Evolutionary conservation across 1,140 invertebrate genomes (phyloP).

Genomic region (Cotesia glomerata): DNA sequence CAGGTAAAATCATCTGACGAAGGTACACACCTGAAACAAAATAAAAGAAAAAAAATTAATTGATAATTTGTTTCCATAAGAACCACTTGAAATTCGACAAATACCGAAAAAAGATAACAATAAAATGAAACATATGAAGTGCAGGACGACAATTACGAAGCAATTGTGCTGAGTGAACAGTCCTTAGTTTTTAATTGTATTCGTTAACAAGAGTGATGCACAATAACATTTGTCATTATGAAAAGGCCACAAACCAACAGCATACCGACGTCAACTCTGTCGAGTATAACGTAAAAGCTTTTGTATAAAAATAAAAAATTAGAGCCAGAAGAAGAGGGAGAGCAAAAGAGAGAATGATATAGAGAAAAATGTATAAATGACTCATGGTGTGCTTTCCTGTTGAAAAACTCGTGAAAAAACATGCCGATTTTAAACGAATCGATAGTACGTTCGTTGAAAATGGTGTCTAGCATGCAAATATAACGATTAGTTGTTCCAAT

Average conservation of each 20-base stretch:
- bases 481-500: slow-evolving; percentile 9
- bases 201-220: slow-evolving; percentile 37
- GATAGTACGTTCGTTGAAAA: neutral
- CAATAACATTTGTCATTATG: slow-evolving; percentile 37
- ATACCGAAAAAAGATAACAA: neutral
- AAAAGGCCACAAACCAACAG: slow-evolving; percentile 18
- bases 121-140: slow-evolving; percentile 7
- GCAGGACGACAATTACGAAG: slow-evolving; percentile 26
- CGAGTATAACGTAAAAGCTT: slow-evolving; percentile 15
- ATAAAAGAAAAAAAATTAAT: too few species aligned
- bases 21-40: too few species aligned
- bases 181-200: slow-evolving; percentile 41
- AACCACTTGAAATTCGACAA: neutral
- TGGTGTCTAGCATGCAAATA: slow-evolving; percentile 7
- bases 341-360: neutral
- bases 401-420: neutral
- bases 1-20: neutral
- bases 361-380: neutral
- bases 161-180: slow-evolving; percentile 38
- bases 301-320: slow-evolving; percentile 2
- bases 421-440: neutral
- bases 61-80: too few species aligned
- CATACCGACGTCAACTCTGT: slow-evolving; percentile 2
- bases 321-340: neutral
- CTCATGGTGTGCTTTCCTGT: neutral